phyloP scores from a whole-genome alignment of 2,888 invertebrate species.

The Cosmia trapezina region DNA sequence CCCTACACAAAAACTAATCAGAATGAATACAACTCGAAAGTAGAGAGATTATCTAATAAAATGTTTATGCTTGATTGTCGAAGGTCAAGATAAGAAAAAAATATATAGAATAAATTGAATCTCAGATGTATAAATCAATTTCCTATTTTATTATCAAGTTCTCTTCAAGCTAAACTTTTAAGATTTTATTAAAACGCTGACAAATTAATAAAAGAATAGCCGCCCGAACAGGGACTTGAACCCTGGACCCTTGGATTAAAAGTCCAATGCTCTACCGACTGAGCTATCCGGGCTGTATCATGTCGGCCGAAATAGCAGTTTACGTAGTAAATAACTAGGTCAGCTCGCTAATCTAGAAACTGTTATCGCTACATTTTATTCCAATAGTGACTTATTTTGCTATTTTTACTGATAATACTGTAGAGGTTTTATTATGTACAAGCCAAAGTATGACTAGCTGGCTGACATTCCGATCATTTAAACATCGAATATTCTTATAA shows the following conservation, averaged over 20 bases:
- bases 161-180: too few relatives aligned
- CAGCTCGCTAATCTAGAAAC: constrained; percentile 1
- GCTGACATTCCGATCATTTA: too few relatives aligned
- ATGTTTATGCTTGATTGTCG: background rate
- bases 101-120: background rate
- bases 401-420: background rate
- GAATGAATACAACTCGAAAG: constrained; percentile 40
- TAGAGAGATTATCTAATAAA: constrained; percentile 15
- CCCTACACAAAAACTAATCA: constrained; percentile 68
- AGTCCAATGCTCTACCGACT: constrained; percentile 94
- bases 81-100: background rate
- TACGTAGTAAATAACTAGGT: constrained; percentile 5
- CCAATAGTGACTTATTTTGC: background rate
- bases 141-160: too few relatives aligned
- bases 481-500: too few relatives aligned
- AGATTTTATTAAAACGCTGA: too few relatives aligned
- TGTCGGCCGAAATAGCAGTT: fast-evolving
- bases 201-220: constrained; percentile 19
- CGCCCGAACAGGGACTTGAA: constrained; percentile 94
- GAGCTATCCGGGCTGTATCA: constrained; percentile 92
- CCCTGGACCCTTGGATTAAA: constrained; percentile 95
- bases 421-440: too few relatives aligned
- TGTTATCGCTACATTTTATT: constrained; percentile 23
- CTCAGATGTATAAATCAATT: too few relatives aligned
- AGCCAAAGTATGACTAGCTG: too few relatives aligned